Evolutionary conservation across 2,113 vertebrate species (phyloP).

Genomic region (Aldabrachelys gigantea): DNA sequence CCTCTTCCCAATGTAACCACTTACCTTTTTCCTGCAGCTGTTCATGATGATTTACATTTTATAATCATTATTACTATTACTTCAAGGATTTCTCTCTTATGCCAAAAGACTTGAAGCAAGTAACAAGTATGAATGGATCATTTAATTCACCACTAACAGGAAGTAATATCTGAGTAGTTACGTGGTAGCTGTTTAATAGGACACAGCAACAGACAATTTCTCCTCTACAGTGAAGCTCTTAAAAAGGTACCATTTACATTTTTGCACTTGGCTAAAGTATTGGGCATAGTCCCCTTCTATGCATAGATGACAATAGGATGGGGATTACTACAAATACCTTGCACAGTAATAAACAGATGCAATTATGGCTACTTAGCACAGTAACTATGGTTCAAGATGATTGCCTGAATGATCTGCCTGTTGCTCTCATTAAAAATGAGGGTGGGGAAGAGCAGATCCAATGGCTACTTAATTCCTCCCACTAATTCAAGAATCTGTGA

Average conservation of each 20-base stretch:
- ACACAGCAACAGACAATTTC: not conserved
- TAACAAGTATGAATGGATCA: not conserved
- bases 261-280: not conserved
- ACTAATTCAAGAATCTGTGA: not conserved
- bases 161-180: not conserved
- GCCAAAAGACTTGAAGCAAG: not conserved
- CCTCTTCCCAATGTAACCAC: not conserved
- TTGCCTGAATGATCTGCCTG: not conserved
- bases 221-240: not conserved
- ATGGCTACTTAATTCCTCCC: not conserved
- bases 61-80: not conserved
- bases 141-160: not conserved
- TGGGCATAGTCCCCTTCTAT: not conserved
- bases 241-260: not conserved
- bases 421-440: not conserved
- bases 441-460: not conserved
- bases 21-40: not conserved
- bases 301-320: not conserved
- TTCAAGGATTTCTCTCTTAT: not conserved
- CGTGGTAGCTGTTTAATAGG: not conserved
- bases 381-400: fast-evolving
- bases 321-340: not conserved
- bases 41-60: not conserved
- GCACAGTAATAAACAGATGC: not conserved
- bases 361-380: fast-evolving